These are phyloP conservation scores for Cybosia mesomella DNA, from an alignment of 2,888 invertebrate species.

Conservation along the genomic window DNA sequence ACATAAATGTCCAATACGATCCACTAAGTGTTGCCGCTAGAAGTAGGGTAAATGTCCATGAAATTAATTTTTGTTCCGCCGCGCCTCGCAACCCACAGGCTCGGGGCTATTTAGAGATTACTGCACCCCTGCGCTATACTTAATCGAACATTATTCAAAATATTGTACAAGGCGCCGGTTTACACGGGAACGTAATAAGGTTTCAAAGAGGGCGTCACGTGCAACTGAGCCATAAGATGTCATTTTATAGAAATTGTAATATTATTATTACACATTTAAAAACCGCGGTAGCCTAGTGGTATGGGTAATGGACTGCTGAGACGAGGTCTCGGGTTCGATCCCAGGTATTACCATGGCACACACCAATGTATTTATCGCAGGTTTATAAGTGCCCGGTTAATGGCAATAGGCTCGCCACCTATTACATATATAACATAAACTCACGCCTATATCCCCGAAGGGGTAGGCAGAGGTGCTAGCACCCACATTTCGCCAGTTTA, in stretches of 20 bases:
- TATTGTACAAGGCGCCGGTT: conserved; percentile 17
- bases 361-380: no score
- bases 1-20: conserved; percentile 37
- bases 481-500: no score
- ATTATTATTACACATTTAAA: no score
- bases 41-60: conserved; percentile 60
- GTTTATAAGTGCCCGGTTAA: no score
- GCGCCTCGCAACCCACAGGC: conserved; percentile 11
- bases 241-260: background rate
- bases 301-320: no score
- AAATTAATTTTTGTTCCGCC: conserved; percentile 59
- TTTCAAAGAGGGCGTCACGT: conserved; percentile 1
- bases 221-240: background rate
- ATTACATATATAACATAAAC: no score
- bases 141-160: conserved; percentile 70
- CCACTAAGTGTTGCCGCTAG: conserved; percentile 39
- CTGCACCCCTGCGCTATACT: conserved; percentile 53
- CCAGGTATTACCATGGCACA: no score
- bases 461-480: no score
- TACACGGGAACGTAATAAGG: background rate
- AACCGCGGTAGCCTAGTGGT: no score
- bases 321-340: no score
- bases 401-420: no score
- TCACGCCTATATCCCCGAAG: no score
- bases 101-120: conserved; percentile 48